A percentile compares a stretch with the other conserved stretches of the same genome.
These are phyloP conservation scores for Trichosurus vulpecula DNA, from an alignment of 2,797 vertebrate species.

Conservation along the genomic window DNA sequence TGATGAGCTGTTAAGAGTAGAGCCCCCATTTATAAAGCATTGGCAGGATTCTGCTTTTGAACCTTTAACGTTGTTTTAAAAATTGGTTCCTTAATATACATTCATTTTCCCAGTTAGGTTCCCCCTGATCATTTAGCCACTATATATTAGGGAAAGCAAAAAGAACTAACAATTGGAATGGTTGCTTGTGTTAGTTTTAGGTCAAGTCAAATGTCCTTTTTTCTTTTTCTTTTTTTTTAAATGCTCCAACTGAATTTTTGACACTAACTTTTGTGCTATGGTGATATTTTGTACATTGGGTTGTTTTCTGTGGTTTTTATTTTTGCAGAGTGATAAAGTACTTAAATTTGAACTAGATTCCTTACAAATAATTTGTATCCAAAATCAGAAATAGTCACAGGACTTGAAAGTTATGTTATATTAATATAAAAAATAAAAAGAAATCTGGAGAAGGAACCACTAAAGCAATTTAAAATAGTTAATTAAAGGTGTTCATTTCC, in stretches of 20 bases:
- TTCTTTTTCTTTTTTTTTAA: neutral
- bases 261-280: neutral
- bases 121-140: neutral
- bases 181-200: neutral
- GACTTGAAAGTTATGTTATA: neutral
- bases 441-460: neutral
- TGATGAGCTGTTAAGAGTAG: neutral
- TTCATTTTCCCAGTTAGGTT: neutral
- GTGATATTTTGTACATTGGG: neutral
- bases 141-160: neutral
- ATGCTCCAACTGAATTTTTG: neutral
- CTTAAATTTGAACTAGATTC: neutral
- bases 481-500: neutral
- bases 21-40: neutral
- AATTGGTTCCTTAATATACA: neutral
- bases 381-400: neutral
- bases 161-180: neutral
- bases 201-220: neutral
- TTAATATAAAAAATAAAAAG: fast-evolving
- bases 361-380: neutral
- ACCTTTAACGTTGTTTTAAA: neutral
- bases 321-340: neutral
- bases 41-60: neutral
- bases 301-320: neutral
- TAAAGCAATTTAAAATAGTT: neutral